Percentiles rank a stretch among this genome's conserved stretches.
phyloP scores from a whole-genome alignment of 1,140 invertebrate genomes.

The Euglossa dilemma region DNA sequence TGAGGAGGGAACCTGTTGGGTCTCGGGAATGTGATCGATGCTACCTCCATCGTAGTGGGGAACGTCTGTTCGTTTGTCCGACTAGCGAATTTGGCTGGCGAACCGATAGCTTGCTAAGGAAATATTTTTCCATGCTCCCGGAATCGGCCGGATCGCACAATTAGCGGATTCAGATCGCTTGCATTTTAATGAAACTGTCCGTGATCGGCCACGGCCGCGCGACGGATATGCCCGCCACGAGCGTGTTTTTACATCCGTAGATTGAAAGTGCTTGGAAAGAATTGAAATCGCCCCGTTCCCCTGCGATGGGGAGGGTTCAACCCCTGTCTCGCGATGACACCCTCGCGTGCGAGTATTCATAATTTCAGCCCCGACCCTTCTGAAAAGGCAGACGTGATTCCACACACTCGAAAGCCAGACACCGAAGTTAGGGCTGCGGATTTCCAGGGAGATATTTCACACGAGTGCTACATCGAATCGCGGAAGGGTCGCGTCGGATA shows the following conservation, averaged over 20 bases:
- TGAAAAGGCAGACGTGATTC: neutral
- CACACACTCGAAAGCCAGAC: neutral
- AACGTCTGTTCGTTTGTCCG: constrained; percentile 29
- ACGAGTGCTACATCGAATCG: neutral
- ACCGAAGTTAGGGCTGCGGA: neutral
- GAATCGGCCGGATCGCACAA: neutral
- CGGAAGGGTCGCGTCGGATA: neutral
- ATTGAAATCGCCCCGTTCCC: neutral
- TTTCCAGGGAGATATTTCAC: constrained; percentile 2
- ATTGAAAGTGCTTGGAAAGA: neutral
- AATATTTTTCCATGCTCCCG: constrained; percentile 2
- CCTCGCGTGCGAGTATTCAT: constrained; percentile 18
- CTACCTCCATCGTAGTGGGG: neutral
- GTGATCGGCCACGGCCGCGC: neutral
- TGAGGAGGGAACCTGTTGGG: constrained; percentile 25
- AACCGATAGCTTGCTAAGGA: neutral
- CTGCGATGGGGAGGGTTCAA: neutral
- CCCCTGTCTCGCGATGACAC: neutral
- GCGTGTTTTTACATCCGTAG: neutral
- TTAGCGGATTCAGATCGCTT: neutral
- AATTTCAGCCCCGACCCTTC: constrained; percentile 1
- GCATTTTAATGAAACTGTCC: constrained; percentile 1
- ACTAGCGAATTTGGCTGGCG: neutral
- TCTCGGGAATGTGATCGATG: constrained; percentile 35
- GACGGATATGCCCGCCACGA: neutral